Base-by-base conservation (phyloP, 2,888 invertebrate genomes). In the Hylaea fasciaria region DNA sequence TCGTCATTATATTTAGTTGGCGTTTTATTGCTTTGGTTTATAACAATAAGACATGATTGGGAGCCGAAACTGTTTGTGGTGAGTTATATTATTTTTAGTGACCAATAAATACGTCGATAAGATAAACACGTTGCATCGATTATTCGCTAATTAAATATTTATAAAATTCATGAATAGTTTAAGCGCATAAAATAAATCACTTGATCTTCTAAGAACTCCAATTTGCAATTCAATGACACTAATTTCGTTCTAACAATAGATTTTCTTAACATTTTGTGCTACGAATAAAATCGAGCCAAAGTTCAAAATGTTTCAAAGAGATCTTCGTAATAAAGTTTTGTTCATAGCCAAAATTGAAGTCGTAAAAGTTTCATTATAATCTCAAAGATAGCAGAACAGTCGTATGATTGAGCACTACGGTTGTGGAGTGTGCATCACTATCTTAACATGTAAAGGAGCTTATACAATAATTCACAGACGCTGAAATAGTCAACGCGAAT, bases 1-100 rank as follows among this genome's bases (percentile, higher is more conserved):
- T 73, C 85, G 91, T 91, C 91, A 91, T 91, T 87, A 81, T 79
- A 85, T 91, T 91, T 91, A 91, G 91, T 91, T 91, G 85, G 91
- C 70, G 73, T 75, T 78, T 81, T 82, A 80, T 82, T 78, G 80
- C 75, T 80, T 76, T 74, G 72, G 78, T 83, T 82, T 78, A 74
- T 80, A 83, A 85, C 87, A 89, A 88, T 88, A 79, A 85, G 81
- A 79, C 78, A 79, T 78, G 81, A 63, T 71, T 74, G 79, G 71
- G 75, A 71, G 71, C 79, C 76, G 77, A 73, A 76, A 73, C 64
- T 71, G 69, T 68, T 64, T 67, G 66, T 62, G 44, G 58, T 48
- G 57, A 63, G 67, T 59, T 66, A 56, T 64, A 63, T 69, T 65
- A 50, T 40, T 54, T 58, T 66, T 69, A 65, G 57, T 71, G 67